Base-by-base conservation (phyloP, 1,140 invertebrate species). In the Brachionus sp. region DNA sequence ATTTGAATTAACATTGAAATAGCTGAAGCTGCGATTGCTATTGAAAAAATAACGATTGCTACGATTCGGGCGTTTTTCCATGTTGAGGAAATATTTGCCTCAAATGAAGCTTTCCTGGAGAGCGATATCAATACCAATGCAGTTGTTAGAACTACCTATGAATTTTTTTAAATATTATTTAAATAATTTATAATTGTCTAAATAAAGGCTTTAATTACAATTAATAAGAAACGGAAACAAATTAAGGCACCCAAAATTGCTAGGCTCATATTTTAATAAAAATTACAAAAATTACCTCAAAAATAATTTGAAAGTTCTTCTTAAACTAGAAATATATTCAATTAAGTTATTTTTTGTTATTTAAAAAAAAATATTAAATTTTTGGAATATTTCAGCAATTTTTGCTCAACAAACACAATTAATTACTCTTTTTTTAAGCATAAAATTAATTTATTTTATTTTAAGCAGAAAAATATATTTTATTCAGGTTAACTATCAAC, bases 171-270 rank as follows among this genome's bases (percentile, higher is more conserved):
- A n/a, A 23, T 53, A 23, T 50, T 5, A 57, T 7, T 19, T 57
- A 4, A 57, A 9, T 10, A 1, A 57, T 16, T 50, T 50, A n/a
- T 50, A 3, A 29, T 29, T 29, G 29, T 29, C 29, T 29, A 29
- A 2, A 29, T 13, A 5, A 50, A 50, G 44, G 16, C 13, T 50
- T 50, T 57, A 57, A 7, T 57, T 66, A 66, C 64, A 29, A 66
- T 66, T 16, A 66, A n/a, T 5, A 66, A n/a, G 23, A 66, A 13
- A 29, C 64, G 25, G 64, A 66, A 33, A 37, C 64, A 29, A 66
- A 66, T 66, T 66, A 66, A 66, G 3, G 64, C 64, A n/a, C 64
- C 64, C 29, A 66, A 33, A 33, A 66, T 66, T 23, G 29, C 64
- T 33, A 29, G 25, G 64, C 64, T 66, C 64, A 66, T 66, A 10